phyloP scores from a whole-genome alignment of 1,140 invertebrate genomes.

The Muscidifurax raptorellus region DNA sequence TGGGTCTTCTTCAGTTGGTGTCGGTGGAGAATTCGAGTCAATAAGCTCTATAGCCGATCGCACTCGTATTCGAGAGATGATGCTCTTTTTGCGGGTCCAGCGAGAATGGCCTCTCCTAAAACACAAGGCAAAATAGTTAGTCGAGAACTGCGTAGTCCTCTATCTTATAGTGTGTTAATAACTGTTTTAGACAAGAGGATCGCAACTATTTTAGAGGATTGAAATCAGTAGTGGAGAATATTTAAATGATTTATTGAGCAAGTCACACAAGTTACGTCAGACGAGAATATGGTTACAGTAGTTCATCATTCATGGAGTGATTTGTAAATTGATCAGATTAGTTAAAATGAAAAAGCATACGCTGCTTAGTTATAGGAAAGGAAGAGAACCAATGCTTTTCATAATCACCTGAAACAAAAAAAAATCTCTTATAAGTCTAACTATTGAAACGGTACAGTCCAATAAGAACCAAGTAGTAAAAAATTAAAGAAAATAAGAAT shows the following conservation, averaged over 20 bases:
- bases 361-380: not conserved
- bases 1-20: not conserved
- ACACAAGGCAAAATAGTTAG: constrained; percentile 43
- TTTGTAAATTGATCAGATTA: no score
- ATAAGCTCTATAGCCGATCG: not conserved
- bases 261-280: not conserved
- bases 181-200: constrained; percentile 7
- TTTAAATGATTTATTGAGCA: constrained; percentile 37
- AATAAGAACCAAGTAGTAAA: not conserved
- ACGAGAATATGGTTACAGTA: no score
- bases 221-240: not conserved
- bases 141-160: not conserved
- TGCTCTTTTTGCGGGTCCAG: constrained; percentile 3
- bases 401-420: constrained; percentile 34
- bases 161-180: not conserved
- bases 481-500: not conserved
- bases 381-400: not conserved
- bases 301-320: not conserved
- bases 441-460: not conserved
- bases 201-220: not conserved
- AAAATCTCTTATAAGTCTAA: not conserved
- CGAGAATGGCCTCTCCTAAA: constrained; percentile 40
- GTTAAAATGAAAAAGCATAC: no score
- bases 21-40: not conserved
- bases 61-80: constrained; percentile 34